Evolutionary conservation across 2,113 vertebrate genomes (phyloP).

Genomic region (Rhinolophus sinicus): DNA sequence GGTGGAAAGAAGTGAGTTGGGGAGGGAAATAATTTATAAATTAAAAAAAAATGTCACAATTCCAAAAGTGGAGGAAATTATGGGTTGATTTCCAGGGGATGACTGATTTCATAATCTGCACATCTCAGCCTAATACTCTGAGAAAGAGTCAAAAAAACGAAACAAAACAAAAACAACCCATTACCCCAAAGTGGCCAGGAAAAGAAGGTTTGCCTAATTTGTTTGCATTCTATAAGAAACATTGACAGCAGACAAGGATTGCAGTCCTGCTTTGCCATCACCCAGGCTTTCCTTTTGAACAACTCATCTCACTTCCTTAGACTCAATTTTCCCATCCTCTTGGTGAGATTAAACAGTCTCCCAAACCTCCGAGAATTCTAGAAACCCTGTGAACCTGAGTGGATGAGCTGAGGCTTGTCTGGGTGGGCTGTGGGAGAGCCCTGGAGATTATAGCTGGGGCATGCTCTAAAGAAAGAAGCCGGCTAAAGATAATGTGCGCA

Average conservation of each 20-base stretch:
- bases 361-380: background rate
- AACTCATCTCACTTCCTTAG: background rate
- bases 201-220: background rate
- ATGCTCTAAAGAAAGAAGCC: background rate
- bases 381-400: background rate
- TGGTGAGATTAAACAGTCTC: background rate
- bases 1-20: background rate
- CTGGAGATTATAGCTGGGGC: background rate
- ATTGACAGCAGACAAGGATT: background rate
- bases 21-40: background rate
- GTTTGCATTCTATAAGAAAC: background rate
- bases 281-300: background rate
- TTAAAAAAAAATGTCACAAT: background rate
- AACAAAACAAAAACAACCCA: background rate
- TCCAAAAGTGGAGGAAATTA: background rate
- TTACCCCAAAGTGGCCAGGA: background rate
- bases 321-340: background rate
- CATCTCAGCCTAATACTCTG: background rate
- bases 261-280: background rate
- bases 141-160: background rate
- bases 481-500: background rate
- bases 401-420: background rate
- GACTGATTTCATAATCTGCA: background rate
- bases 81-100: background rate
- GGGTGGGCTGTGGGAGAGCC: background rate